These are phyloP conservation scores for Strigamia crassipes DNA, from an alignment of 2,888 invertebrate genomes.

Conservation along the genomic window DNA sequence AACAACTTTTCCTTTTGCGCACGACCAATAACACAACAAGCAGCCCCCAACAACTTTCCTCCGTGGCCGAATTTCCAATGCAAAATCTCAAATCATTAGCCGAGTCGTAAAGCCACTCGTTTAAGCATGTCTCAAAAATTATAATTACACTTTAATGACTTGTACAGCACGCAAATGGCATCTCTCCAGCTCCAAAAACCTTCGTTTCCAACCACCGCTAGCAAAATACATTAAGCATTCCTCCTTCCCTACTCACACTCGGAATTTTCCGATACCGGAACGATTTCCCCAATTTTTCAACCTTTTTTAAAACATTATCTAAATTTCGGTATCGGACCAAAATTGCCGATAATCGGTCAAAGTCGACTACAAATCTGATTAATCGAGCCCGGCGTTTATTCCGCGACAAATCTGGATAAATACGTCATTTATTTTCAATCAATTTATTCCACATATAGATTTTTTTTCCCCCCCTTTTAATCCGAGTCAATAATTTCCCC, in stretches of 20 bases:
- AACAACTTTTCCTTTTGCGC: not conserved
- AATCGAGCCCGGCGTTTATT: not conserved
- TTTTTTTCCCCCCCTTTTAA: not conserved
- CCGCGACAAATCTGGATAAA: not conserved
- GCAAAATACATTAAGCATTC: slow-evolving; percentile 8
- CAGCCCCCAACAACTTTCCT: not conserved
- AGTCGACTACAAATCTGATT: no score
- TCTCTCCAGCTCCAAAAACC: slow-evolving; percentile 16
- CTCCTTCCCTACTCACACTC: not conserved
- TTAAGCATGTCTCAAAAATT: slow-evolving; percentile 21
- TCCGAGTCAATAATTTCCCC: not conserved
- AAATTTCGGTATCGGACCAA: no score
- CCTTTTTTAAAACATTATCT: no score
- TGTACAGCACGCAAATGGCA: slow-evolving; percentile 14
- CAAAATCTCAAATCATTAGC: slow-evolving; percentile 16
- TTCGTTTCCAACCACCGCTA: not conserved
- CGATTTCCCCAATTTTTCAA: no score
- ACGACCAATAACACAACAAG: not conserved
- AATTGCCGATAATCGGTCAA: no score
- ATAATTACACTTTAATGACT: slow-evolving; percentile 21
- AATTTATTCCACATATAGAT: not conserved
- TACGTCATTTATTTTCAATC: not conserved
- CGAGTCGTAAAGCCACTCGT: slow-evolving; percentile 11
- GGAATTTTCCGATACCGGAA: no score
- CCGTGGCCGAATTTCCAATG: slow-evolving; percentile 16